Base-by-base conservation (phyloP, 2,888 invertebrate genomes). In the Drosophila limbata region DNA sequence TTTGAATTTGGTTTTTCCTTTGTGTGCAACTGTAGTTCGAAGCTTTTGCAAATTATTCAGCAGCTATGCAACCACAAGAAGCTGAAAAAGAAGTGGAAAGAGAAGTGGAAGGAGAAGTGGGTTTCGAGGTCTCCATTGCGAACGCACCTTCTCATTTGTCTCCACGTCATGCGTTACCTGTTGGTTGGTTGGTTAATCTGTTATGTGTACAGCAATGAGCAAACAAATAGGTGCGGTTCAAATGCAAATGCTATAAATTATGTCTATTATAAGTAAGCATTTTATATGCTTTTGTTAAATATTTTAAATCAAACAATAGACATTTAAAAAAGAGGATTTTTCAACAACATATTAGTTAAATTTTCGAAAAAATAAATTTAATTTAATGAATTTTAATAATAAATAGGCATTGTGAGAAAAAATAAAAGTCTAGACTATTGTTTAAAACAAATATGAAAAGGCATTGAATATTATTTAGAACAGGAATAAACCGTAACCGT, bases 131-230 rank as follows among this genome's bases (percentile, higher is more conserved):
- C 63, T 62, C 39, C 55, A 61, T 37, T 19, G 57, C 59, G 48
- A 71, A 71, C 63, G 72, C 71, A 73, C 72, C 73, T 67, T 63
- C 56, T 40, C 59, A 56, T 63, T 60, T 45, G 69, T 50, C 57
- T 56, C 47, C 64, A 63, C 37, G 57, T 51, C 57, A 65, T 77
- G 69, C 69, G 77, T 76, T 69, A 78, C 71, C 77, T 75, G 76
- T 56, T 69, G 50, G 50, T 31, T 37, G 50, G 4, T 25, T 25
- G 21, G 21, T 25, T 1, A 6, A n/a, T 28, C 59, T 40, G 59
- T 51, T 19, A 53, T 19, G 35, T 28, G 13, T 44, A 61, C 51
- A 51, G 19, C 28, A 31, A 50, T 51, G 21, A 15, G 13, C 17
- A 51, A 28, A n/a, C n/a, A 59, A 17, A 17, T 48, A 48, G 57